Conservation (phyloP, 2,797 vertebrate genomes). For the Chelidonichthys spinosus region DNA sequence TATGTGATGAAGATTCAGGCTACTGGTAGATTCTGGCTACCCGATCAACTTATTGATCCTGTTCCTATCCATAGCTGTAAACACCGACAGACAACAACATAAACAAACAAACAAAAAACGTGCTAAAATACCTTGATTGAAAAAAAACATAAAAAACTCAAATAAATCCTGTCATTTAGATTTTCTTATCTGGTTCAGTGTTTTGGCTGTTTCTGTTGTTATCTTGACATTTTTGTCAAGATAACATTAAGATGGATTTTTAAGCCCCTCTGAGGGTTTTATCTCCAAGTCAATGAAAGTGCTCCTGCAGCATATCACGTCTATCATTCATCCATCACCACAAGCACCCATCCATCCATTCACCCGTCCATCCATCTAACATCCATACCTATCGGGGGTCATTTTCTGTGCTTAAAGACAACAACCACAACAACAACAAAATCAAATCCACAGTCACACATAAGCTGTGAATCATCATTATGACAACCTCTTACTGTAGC, state of each 20-base stretch:
- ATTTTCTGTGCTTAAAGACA: constrained; percentile 20
- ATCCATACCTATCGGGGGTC: too few species aligned
- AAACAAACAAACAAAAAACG: too few species aligned
- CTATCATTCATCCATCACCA: constrained; percentile 10
- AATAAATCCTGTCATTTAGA: constrained; percentile 7
- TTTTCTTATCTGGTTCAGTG: constrained; percentile 24
- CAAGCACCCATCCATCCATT: background rate
- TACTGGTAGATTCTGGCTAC: too few species aligned
- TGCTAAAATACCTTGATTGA: too few species aligned
- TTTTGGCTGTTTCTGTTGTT: constrained; percentile 41
- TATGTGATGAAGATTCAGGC: too few species aligned
- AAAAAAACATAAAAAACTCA: background rate
- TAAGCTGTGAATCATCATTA: constrained; percentile 38
- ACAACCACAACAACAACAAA: background rate
- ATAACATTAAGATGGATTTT: constrained; percentile 41
- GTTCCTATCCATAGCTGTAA: too few species aligned
- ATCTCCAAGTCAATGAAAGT: constrained; percentile 36
- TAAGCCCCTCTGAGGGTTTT: constrained; percentile 46
- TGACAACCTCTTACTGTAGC: constrained; percentile 25
- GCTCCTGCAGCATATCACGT: constrained; percentile 28
- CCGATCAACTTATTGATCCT: too few species aligned
- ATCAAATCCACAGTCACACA: constrained; percentile 22
- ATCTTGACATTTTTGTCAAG: constrained; percentile 45
- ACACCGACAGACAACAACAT: too few species aligned
- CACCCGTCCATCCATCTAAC: constrained; percentile 4